Base-by-base conservation (phyloP, 1,140 invertebrate species). In the Neotoxoptera formosana region DNA sequence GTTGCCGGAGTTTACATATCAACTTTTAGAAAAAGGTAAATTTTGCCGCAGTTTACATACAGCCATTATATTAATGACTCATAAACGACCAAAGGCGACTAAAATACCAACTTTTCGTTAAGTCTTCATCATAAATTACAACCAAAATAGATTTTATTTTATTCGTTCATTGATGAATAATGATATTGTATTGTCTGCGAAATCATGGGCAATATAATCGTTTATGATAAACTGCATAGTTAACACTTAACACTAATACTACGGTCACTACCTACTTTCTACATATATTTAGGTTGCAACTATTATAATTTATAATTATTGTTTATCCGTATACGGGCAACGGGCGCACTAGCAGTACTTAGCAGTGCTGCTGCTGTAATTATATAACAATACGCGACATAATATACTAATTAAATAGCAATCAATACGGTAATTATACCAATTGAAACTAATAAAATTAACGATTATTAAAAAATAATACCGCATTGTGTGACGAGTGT, bases 361-460 rank as follows among this genome's bases (percentile, higher is more conserved):
- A 67, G 30, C 48, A 51, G 48, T 20, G 1, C 48, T 3, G 17
- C 17, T 51, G 4, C 30, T n/a, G 21, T 67, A 67, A 67, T 67
- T 67, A n/a, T 67, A 67, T n/a, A 67, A 67, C 60, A 67, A 67
- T 67, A 67, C 60, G 30, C 30, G 0, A 67, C 60, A 67, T 67
- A 67, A 67, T 67, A 67, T 36, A 83, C 3, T 36, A 84, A 84
- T 84, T 45, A 84, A 41, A 86, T n/a, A 86, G 14, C 25, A 47
- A 86, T 86, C 25, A 45, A 86, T 86, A 86, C 84, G 6, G 84
- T 86, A 47, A 47, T 86, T 47, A n/a, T 86, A 47, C 47, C 45
- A 86, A 86, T 86, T 47, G 30, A 86, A 86, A 86, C 41, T 14
- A 86, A 41, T 41, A 41, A 41, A 30, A 86, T 86, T n/a, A 86